Percentiles rank a stretch among this genome's conserved stretches.
Evolutionary conservation across 2,888 invertebrate species (phyloP).

Genomic region (Venusia cambrica): DNA sequence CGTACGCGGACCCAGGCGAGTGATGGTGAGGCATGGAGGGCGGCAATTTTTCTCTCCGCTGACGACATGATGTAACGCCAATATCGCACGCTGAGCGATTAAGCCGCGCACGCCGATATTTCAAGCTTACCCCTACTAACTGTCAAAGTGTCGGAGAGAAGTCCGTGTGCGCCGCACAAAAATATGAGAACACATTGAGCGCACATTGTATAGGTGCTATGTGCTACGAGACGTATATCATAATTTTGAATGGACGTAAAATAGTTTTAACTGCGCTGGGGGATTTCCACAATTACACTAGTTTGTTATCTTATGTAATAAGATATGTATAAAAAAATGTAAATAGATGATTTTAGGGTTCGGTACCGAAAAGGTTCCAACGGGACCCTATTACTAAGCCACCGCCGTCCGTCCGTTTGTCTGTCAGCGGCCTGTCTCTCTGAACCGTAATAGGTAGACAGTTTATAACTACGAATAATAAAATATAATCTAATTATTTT

Average conservation of each 20-base stretch:
- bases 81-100: conserved; percentile 80
- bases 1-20: conserved; percentile 33
- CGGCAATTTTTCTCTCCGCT: conserved; percentile 79
- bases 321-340: no score
- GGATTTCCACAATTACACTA: no score
- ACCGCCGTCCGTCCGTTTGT: no score
- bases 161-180: conserved; percentile 43
- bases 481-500: no score
- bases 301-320: no score
- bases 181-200: conserved; percentile 27
- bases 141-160: conserved; percentile 73
- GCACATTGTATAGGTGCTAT: conserved; percentile 28
- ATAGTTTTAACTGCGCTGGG: conserved; percentile 34
- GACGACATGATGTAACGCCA: conserved; percentile 81
- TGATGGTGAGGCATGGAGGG: conserved; percentile 51
- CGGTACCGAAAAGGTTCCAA: no score
- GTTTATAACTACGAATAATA: no score
- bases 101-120: conserved; percentile 79
- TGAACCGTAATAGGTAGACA: no score
- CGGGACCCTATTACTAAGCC: no score
- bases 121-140: conserved; percentile 79
- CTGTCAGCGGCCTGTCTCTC: no score
- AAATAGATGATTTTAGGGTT: no score
- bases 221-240: conserved; percentile 38
- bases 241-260: conserved; percentile 39